Conservation (phyloP, 2,113 vertebrate species). For the Notothenia coriiceps region DNA sequence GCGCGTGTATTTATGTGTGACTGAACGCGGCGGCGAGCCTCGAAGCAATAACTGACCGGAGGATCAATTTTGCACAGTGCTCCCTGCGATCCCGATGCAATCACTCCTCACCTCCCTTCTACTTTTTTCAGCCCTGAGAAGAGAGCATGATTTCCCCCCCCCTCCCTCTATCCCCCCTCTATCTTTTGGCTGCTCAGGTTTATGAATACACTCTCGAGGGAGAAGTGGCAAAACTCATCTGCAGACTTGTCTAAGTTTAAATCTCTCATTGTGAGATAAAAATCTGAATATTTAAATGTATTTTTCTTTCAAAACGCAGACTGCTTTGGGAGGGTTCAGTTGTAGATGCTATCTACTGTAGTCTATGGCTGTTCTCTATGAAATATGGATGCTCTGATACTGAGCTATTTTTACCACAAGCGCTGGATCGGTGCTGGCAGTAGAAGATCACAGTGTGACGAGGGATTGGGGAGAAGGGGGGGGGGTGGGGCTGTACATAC, state of each 20-base stretch:
- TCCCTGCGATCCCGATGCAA: constrained; percentile 61
- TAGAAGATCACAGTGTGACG: constrained; percentile 80
- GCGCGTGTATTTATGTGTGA: constrained; percentile 53
- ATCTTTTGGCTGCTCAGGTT: constrained; percentile 38
- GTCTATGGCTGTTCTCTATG: constrained; percentile 64
- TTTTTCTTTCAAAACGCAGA: constrained; percentile 29
- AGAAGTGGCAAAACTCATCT: constrained; percentile 49
- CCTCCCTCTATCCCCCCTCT: neutral
- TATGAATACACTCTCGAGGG: constrained; percentile 36
- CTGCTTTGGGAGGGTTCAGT: constrained; percentile 54
- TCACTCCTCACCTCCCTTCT: constrained; percentile 57
- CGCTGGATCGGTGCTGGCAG: constrained; percentile 77
- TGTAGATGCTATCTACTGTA: constrained; percentile 67
- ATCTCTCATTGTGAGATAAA: constrained; percentile 55
- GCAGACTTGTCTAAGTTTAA: constrained; percentile 47
- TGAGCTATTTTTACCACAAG: constrained; percentile 82
- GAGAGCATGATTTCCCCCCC: constrained; percentile 12
- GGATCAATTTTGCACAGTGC: constrained; percentile 69
- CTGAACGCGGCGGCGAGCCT: constrained; percentile 53
- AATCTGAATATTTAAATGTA: constrained; percentile 50
- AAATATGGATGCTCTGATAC: constrained; percentile 80
- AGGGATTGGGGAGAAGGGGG: constrained; percentile 58
- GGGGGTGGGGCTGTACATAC: constrained; percentile 73
- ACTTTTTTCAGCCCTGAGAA: constrained; percentile 44
- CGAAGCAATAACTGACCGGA: constrained; percentile 68